These are phyloP conservation scores for Crotalus horridus DNA, from an alignment of 2,113 vertebrate species.

Conservation along the genomic window DNA sequence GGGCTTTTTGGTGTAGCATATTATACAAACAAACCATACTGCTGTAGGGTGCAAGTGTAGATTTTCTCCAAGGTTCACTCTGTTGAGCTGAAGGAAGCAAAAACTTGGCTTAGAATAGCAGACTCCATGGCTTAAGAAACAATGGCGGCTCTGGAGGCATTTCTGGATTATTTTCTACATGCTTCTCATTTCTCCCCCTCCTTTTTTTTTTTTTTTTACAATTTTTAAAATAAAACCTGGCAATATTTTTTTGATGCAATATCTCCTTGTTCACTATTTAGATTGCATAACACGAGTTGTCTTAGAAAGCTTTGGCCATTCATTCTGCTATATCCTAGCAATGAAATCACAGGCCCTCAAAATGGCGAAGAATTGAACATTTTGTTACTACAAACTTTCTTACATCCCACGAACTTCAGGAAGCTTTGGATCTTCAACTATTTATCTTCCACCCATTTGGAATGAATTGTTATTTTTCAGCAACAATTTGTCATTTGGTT, in stretches of 20 bases:
- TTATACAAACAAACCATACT: not conserved
- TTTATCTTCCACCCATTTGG: slow-evolving; percentile 2
- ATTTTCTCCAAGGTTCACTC: not conserved
- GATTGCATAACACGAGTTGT: not conserved
- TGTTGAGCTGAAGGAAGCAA: not conserved
- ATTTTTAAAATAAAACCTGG: not conserved
- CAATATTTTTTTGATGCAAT: not conserved
- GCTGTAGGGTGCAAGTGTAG: not conserved
- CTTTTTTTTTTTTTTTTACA: not conserved
- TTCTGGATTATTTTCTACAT: not conserved
- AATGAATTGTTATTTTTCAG: not conserved
- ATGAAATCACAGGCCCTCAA: not conserved
- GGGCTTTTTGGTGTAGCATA: not conserved
- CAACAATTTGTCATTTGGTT: slow-evolving; percentile 17
- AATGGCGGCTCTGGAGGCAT: not conserved
- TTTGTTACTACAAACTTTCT: not conserved
- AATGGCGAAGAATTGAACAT: not conserved
- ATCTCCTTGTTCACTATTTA: not conserved
- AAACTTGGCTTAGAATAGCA: not conserved
- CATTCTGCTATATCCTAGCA: not conserved
- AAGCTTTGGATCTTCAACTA: not conserved
- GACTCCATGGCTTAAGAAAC: not conserved
- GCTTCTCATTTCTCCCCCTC: not conserved
- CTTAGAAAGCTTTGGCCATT: not conserved
- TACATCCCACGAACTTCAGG: not conserved